Conservation (phyloP, 2,888 invertebrate genomes). For the Serripes groenlandicus region DNA sequence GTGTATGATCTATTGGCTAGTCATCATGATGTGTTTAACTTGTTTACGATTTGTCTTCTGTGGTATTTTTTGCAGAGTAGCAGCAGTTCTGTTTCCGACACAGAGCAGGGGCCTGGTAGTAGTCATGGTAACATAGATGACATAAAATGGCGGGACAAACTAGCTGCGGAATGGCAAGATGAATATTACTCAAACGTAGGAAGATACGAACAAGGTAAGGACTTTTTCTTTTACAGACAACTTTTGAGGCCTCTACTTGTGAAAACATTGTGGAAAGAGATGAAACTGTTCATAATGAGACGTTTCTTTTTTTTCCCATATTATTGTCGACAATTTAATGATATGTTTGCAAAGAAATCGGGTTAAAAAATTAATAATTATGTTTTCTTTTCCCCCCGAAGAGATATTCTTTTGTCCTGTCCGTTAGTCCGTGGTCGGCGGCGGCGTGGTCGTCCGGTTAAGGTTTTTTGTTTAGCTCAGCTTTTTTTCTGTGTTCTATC, state of each 20-base stretch:
- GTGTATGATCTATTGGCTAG: too few species aligned
- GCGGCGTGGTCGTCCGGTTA: too few species aligned
- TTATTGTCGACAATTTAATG: too few species aligned
- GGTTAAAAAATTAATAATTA: too few species aligned
- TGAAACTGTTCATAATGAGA: neutral
- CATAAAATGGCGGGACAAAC: constrained; percentile 66
- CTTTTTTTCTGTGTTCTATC: too few species aligned
- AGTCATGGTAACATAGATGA: constrained; percentile 24
- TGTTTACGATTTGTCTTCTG: neutral
- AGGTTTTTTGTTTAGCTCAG: too few species aligned
- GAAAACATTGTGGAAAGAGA: neutral
- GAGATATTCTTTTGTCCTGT: too few species aligned
- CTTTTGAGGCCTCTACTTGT: neutral
- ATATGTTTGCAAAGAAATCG: too few species aligned
- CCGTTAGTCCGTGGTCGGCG: too few species aligned
- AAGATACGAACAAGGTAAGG: constrained; percentile 48
- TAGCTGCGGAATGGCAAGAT: constrained; percentile 66
- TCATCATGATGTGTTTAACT: too few species aligned
- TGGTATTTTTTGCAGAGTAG: neutral
- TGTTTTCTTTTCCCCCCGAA: too few species aligned
- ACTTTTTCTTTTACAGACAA: neutral
- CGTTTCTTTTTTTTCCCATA: too few species aligned
- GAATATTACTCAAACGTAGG: constrained; percentile 54
- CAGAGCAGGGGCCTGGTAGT: neutral
- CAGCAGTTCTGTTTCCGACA: neutral